These are phyloP conservation scores for Motacilla tschutschensis DNA, from an alignment of 2,113 vertebrate species.

Conservation along the genomic window DNA sequence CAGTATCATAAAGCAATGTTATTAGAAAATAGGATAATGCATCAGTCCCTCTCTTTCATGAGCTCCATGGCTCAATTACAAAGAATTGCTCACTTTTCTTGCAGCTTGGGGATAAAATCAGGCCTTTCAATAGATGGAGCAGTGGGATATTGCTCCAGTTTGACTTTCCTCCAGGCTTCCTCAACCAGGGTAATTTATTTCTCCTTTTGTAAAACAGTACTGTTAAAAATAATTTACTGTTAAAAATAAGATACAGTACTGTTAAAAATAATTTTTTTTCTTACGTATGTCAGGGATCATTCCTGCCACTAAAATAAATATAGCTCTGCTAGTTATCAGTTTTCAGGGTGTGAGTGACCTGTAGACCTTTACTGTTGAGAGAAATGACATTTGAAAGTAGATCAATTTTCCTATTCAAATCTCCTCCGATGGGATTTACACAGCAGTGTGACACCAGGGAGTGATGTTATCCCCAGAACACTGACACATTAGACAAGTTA, in stretches of 20 bases:
- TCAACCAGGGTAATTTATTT: background rate
- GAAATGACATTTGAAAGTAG: background rate
- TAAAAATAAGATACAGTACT: background rate
- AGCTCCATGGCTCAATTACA: background rate
- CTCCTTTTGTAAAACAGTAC: background rate
- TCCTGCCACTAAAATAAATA: background rate
- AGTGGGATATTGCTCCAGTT: background rate
- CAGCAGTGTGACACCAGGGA: background rate
- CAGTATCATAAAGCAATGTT: slow-evolving; percentile 11
- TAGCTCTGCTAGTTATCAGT: background rate
- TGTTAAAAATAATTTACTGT: background rate
- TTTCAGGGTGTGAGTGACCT: background rate
- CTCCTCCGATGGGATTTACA: background rate
- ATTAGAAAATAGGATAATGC: slow-evolving; percentile 1
- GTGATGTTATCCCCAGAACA: background rate
- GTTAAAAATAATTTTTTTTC: background rate
- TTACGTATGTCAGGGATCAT: background rate
- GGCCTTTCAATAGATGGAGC: background rate
- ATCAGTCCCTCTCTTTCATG: background rate
- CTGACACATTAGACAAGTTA: background rate
- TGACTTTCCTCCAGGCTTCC: background rate
- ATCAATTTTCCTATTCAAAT: slow-evolving; percentile 13
- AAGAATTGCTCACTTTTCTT: slow-evolving; percentile 23
- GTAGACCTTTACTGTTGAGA: background rate
- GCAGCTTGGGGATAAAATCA: slow-evolving; percentile 51